Base-by-base conservation (phyloP, 2,113 vertebrate species). In the Proteles cristata region DNA sequence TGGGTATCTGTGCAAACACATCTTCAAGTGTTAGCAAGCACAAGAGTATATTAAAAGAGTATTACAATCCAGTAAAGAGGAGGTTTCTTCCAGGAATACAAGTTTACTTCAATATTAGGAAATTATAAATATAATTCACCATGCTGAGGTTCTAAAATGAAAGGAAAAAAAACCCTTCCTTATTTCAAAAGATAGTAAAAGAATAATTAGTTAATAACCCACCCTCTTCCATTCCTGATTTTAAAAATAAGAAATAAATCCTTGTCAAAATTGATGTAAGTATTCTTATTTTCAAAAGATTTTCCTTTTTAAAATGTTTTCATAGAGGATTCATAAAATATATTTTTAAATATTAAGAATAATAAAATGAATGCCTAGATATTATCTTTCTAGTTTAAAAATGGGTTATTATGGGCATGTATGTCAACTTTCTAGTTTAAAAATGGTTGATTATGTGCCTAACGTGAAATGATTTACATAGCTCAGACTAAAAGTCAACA, bases 241-340 rank as follows among this genome's bases (percentile, higher is more conserved):
- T 93, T 31, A 21, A 74, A 87, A 86, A 63, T 45, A 61, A 61
- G 9, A 66, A 94, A n/a, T 55, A 71, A 58, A 26, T 7, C 0
- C 17, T 85, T 48, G 5, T 86, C 68, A 55, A 35, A 89, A 91
- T 15, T 14, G 5, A 33, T 89, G 2, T 11, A 28, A n/a, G 9
- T 92, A 33, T 89, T 89, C 7, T 25, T 89, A 28, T 74, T 94
- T 76, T 53, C 87, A 91, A 90, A 82, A 63, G 73, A 14, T 90
- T 91, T 94, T 77, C 2, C 35, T 33, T 55, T 76, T 48, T 95
- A n/a, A 48, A 48, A 48, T 76, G 45, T 48, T 76, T 76, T 28
- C 26, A 76, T 45, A 25, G 14, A 43, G 23, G 39, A 26, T 58
- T 89, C 65, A 39, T 19, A 69, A 65, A 69, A 89, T 33, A 90